Evolutionary conservation across 2,113 vertebrate species (phyloP), one percentile per base, ranked within the genome.

Genomic region (Pogonocichla stellata): DNA sequence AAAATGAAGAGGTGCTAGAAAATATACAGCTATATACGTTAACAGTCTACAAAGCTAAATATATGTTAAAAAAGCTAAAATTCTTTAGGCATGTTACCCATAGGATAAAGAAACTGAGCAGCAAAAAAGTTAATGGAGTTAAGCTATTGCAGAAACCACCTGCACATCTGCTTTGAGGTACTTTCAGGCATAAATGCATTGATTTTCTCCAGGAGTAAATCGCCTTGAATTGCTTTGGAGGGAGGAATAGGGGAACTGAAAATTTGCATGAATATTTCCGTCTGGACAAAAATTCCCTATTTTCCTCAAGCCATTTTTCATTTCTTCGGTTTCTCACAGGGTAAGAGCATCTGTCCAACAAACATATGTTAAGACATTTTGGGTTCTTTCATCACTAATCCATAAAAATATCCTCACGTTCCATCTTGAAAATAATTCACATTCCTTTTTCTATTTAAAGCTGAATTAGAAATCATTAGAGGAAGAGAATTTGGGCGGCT

Each of bases 351-450:
- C 42, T 61, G 22, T 93, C 34, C 56, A 67, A 14, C 72, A 90
- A 66, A 42, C 22, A 40, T 65, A 26, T 66, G 20, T 64, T 62
- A 38, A 83, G 80, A 74, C 11, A 86, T 65, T 90, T 94, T 58
- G 25, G 10, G 14, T 86, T 83, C 60, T 92, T 88, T 77, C 45
- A 88, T 22, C 58, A 92, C 13, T 19, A 43, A 22, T 70, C 50
- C 28, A 19, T 51, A 88, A 93, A 90, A 87, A 86, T 71, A 79
- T 82, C 65, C 19, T 83, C 23, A 31, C 0, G 0, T 93, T 94
- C 89, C 53, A 88, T 78, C 60, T 91, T 85, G 53, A 95, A 80
- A 93, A 82, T 86, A 64, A 88, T 75, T 88, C 40, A n/a, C 18
- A 24, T 65, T 67, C 25, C 65, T 78, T 88, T 78, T 91, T 93